phyloP scores from a whole-genome alignment of 2,888 invertebrate genomes.

The Octodonta nipae region DNA sequence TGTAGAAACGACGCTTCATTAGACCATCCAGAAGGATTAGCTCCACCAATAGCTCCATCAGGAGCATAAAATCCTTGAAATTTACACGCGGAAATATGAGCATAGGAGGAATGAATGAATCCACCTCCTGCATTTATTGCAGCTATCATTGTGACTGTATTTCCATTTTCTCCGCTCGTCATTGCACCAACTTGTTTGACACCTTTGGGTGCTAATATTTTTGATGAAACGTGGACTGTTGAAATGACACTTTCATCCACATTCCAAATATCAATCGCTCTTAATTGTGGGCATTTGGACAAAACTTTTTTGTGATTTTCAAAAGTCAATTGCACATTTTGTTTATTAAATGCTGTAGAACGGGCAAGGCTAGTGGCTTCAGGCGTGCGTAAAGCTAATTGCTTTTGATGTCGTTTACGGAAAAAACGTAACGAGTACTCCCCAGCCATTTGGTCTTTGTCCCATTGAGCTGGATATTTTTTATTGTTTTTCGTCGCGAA shows the following conservation, averaged over 20 bases:
- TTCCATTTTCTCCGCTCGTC: background rate
- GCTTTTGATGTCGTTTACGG: too few relatives aligned
- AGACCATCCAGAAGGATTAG: background rate
- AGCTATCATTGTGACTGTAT: background rate
- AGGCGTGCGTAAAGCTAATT: too few relatives aligned
- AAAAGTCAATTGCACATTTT: background rate
- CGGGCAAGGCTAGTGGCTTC: too few relatives aligned
- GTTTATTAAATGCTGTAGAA: background rate
- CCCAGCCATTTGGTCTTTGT: background rate
- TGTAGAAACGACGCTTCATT: background rate
- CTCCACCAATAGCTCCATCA: background rate
- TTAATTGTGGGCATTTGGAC: background rate
- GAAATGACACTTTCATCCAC: background rate
- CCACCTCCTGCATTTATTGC: background rate
- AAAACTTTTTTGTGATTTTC: background rate
- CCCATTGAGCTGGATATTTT: background rate
- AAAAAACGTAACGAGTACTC: too few relatives aligned
- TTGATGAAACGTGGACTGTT: too few relatives aligned
- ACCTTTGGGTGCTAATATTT: too few relatives aligned
- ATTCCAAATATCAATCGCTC: background rate
- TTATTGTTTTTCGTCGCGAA: too few relatives aligned
- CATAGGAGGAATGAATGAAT: slow-evolving; percentile 2
- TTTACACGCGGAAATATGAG: slow-evolving; percentile 1
- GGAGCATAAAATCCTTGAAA: background rate
- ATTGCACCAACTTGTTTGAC: background rate